Evolutionary conservation across 2,888 invertebrate genomes (phyloP).

Genomic region (Crepidodera aurea): DNA sequence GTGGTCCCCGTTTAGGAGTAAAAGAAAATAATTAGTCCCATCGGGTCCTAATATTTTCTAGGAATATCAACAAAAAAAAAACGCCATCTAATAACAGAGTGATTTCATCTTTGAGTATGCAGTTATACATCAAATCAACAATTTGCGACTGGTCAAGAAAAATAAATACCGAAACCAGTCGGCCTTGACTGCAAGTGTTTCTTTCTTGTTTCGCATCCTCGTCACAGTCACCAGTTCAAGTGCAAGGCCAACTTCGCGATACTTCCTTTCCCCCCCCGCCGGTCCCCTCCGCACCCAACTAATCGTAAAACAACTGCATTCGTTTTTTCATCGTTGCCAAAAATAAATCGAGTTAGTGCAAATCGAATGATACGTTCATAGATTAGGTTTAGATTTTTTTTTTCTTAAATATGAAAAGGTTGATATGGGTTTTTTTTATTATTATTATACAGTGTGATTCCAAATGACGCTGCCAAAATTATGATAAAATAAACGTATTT

Average conservation of each 20-base stretch:
- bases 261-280: constrained; percentile 36
- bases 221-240: constrained; percentile 51
- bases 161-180: constrained; percentile 44
- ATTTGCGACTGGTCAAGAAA: constrained; percentile 39
- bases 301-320: neutral
- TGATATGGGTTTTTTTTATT: too few species aligned
- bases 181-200: constrained; percentile 42
- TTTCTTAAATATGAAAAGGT: too few species aligned
- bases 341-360: neutral
- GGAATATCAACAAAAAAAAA: neutral
- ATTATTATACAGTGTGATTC: too few species aligned
- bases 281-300: neutral
- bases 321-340: neutral
- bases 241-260: constrained; percentile 53
- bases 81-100: neutral
- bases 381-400: too few species aligned
- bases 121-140: constrained; percentile 33
- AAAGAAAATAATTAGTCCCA: too few species aligned
- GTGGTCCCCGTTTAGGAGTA: too few species aligned
- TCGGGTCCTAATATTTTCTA: too few species aligned
- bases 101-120: neutral
- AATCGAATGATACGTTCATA: too few species aligned
- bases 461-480: too few species aligned
- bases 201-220: constrained; percentile 40
- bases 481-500: too few species aligned